A percentile compares a stretch with the other conserved stretches of the same genome.
These are phyloP conservation scores for Salmo trutta DNA, from an alignment of 2,797 vertebrate genomes.

Conservation along the genomic window DNA sequence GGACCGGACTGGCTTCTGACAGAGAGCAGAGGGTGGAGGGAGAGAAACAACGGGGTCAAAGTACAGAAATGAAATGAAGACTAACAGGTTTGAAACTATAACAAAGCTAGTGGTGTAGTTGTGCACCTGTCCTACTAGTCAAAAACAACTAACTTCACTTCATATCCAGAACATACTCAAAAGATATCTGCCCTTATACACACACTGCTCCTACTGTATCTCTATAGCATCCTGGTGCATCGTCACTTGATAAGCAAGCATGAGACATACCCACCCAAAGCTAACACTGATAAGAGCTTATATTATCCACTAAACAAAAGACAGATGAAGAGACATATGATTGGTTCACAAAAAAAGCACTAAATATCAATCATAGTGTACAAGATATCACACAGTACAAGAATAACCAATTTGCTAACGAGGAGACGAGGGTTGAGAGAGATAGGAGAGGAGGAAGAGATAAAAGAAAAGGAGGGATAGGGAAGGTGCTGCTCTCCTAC, in stretches of 20 bases:
- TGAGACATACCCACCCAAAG: too few species aligned
- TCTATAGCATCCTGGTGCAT: too few species aligned
- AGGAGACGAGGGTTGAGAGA: background rate
- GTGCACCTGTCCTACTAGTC: background rate
- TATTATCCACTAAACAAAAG: too few species aligned
- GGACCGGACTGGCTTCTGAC: background rate
- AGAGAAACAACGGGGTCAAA: background rate
- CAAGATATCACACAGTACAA: background rate
- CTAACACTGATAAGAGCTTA: too few species aligned
- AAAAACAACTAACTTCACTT: background rate
- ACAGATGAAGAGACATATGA: too few species aligned
- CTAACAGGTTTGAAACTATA: background rate
- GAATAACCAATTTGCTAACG: background rate
- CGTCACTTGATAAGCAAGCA: too few species aligned
- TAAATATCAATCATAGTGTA: too few species aligned
- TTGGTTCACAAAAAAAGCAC: too few species aligned
- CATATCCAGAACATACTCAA: background rate
- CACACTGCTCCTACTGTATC: too few species aligned
- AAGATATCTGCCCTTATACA: background rate
- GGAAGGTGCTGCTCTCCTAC: background rate
- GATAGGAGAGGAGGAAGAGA: background rate
- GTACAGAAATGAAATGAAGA: background rate
- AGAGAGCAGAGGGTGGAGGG: background rate
- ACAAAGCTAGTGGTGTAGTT: background rate
- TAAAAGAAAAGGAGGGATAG: background rate